phyloP scores from a whole-genome alignment of 2,888 invertebrate species.

The Tachina grossa region DNA sequence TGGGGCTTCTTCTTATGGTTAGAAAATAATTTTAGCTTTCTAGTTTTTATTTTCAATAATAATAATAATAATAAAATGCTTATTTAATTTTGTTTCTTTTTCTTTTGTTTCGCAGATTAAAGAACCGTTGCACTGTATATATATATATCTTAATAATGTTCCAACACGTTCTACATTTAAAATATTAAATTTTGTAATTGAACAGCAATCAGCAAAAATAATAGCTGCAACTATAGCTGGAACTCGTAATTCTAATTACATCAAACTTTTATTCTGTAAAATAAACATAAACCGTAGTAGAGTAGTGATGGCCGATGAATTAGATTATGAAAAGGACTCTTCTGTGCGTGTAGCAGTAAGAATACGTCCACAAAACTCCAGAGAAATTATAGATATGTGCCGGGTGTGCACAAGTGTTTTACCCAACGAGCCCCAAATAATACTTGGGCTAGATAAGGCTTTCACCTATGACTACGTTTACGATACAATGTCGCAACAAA shows the following conservation, averaged over 20 bases:
- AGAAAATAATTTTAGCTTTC: constrained; percentile 22
- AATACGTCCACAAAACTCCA: constrained; percentile 96
- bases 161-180: constrained; percentile 6
- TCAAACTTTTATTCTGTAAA: background rate
- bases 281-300: background rate
- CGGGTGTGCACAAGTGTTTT: constrained; percentile 95
- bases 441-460: constrained; percentile 95
- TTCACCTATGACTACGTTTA: constrained; percentile 99
- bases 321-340: constrained; percentile 49
- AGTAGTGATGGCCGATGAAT: constrained; percentile 32
- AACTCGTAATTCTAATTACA: background rate
- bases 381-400: constrained; percentile 97
- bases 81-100: constrained; percentile 3
- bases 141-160: background rate
- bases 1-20: background rate
- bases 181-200: constrained; percentile 2
- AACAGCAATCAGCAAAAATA: background rate
- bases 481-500: constrained; percentile 86
- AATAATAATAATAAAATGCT: background rate
- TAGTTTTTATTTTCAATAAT: background rate
- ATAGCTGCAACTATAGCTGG: background rate
- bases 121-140: background rate
- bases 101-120: constrained; percentile 40
- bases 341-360: constrained; percentile 43
- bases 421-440: constrained; percentile 94